Percentiles rank a stretch among this genome's conserved stretches.
These are phyloP conservation scores for Lasioglossum oenotherae DNA, from an alignment of 2,888 invertebrate species.

Conservation along the genomic window DNA sequence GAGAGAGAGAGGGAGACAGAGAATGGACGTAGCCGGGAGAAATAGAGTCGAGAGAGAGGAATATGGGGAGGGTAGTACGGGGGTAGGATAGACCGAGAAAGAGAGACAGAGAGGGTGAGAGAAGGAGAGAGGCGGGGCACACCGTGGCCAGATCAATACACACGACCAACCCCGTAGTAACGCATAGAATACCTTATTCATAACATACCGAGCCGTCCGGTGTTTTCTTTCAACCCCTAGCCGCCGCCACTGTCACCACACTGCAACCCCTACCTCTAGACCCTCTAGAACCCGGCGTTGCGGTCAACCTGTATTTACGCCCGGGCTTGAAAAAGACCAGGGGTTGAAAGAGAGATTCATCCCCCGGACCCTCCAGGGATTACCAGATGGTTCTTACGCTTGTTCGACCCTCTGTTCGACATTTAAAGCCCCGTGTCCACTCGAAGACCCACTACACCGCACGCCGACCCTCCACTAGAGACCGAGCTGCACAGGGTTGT, in stretches of 20 bases:
- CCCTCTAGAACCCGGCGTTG: neutral
- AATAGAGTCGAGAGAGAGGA: constrained; percentile 39
- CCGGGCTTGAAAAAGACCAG: constrained; percentile 43
- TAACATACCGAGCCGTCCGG: constrained; percentile 64
- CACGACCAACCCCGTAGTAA: constrained; percentile 77
- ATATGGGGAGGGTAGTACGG: constrained; percentile 20
- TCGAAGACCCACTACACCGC: neutral
- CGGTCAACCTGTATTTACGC: constrained; percentile 57
- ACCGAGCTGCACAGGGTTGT: neutral
- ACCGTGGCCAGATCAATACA: constrained; percentile 79
- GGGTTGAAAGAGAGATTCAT: constrained; percentile 43
- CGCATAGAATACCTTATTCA: constrained; percentile 80
- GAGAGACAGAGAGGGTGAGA: constrained; percentile 61
- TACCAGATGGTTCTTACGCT: neutral
- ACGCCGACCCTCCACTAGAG: neutral
- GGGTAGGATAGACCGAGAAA: constrained; percentile 38
- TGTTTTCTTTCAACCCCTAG: constrained; percentile 56
- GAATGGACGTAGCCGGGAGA: neutral
- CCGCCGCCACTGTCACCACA: neutral
- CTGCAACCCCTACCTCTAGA: neutral
- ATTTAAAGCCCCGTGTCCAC: constrained; percentile 5
- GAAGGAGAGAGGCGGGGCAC: constrained; percentile 72
- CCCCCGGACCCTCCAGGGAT: constrained; percentile 24
- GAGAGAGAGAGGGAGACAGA: constrained; percentile 14
- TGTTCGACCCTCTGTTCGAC: constrained; percentile 17